Evolutionary conservation across 2,797 vertebrate species (phyloP).

Genomic region (Hipposideros larvatus): DNA sequence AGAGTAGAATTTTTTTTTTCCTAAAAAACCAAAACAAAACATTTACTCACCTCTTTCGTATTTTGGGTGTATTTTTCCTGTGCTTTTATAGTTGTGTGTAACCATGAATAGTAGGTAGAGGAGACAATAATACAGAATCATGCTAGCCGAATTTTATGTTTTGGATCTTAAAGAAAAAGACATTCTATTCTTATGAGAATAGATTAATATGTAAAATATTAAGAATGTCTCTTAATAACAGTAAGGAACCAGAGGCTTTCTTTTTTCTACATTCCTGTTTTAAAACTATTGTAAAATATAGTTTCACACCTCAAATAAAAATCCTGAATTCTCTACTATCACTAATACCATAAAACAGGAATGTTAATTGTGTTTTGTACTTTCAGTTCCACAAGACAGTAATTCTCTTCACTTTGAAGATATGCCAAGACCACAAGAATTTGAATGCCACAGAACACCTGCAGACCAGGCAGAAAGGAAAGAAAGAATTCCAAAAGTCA

Average conservation of each 20-base stretch:
- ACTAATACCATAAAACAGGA: conserved; percentile 63
- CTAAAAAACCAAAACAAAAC: background rate
- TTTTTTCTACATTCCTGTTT: background rate
- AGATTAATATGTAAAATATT: conserved; percentile 4
- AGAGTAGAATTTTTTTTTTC: background rate
- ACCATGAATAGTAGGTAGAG: background rate
- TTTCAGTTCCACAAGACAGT: conserved; percentile 69
- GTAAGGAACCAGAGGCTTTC: background rate
- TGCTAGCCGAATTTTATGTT: background rate
- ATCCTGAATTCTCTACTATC: conserved; percentile 12
- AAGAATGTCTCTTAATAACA: background rate
- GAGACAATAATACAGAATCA: background rate
- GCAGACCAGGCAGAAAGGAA: conserved; percentile 73
- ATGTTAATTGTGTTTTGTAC: conserved; percentile 69
- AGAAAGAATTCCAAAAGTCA: conserved; percentile 60
- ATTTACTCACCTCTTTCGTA: background rate
- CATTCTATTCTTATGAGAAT: background rate
- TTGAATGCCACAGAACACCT: conserved; percentile 79
- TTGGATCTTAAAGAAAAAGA: background rate
- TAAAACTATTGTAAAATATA: conserved; percentile 57
- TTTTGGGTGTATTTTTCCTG: background rate
- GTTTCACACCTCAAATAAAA: conserved; percentile 9
- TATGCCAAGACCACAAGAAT: conserved; percentile 73
- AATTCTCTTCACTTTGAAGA: conserved; percentile 77
- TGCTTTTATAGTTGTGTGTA: background rate